Base-by-base conservation (phyloP, 2,888 invertebrate genomes). In the Sabellastarte sp. region DNA sequence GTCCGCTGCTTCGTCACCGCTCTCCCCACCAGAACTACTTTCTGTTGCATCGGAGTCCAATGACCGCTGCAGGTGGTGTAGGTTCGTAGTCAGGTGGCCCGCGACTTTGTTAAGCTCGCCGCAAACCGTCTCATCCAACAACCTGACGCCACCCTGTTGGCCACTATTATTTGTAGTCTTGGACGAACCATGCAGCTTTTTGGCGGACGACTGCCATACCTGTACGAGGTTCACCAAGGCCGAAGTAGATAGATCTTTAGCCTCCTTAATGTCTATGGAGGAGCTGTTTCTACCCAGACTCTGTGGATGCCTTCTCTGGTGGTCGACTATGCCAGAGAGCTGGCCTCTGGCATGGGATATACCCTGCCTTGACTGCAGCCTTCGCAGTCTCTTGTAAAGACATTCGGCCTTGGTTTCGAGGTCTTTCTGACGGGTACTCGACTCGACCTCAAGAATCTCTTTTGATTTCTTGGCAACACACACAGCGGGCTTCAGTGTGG, bases 21-120 rank as follows among this genome's bases (percentile, higher is more conserved):
- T 94, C 83, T 95, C 95, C 33, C 93, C 94, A 60, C 94, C 41
- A 24, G 95, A 95, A 78, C 94, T 95, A 67, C 93, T 93, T 24
- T 90, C 93, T 0, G 96, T 96, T 41, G 93, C 94, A 86, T 96
- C 95, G 1, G 94, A 93, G 84, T 96, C 95, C 69, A 93, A 86
- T 75, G 90, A 89, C 65, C 87, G 87, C 80, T 92, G 90, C 63
- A 93, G 88, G 69, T 91, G 86, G 31, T 89, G 87, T 72, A 94
- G 84, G 81, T 92, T 91, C 0, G 89, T 88, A 58, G 88, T 87
- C 67, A 95, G 83, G 26, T 90, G 88, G 26, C 92, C 91, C 0
- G 91, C 87, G 1, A 91, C 74, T 56, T 74, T 64, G 32, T 76
- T 89, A 69, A 93, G 82, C 75, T 90, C 89, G 51, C 86, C 70